A percentile compares a stretch with the other conserved stretches of the same genome.
phyloP scores from a whole-genome alignment of 1,140 invertebrate species.

The Bombus sibiricus region DNA sequence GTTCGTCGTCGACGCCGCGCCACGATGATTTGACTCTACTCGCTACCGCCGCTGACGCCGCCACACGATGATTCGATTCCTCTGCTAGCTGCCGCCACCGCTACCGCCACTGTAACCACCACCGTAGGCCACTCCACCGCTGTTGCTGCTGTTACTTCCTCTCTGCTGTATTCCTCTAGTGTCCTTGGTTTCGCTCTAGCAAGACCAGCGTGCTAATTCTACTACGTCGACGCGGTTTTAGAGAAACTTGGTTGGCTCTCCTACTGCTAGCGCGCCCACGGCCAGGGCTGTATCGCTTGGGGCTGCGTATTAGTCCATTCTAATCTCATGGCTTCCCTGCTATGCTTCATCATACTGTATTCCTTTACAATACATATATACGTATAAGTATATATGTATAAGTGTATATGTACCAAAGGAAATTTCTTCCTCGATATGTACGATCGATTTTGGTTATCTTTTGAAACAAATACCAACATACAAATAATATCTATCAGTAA shows the following conservation, averaged over 20 bases:
- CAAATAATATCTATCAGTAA: constrained; percentile 14
- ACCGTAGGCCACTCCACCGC: constrained; percentile 8
- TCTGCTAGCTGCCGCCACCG: constrained; percentile 8
- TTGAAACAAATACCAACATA: not conserved
- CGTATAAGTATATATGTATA: not conserved
- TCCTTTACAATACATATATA: not conserved
- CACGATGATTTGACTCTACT: constrained; percentile 70
- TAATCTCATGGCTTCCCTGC: constrained; percentile 37
- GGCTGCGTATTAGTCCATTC: constrained; percentile 45
- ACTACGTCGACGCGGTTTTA: constrained; percentile 63
- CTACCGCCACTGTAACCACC: constrained; percentile 17
- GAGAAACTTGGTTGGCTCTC: constrained; percentile 64
- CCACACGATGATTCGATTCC: constrained; percentile 62
- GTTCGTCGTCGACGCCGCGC: constrained; percentile 20
- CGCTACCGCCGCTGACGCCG: constrained; percentile 44
- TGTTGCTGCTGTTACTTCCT: constrained; percentile 12
- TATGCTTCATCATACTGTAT: not conserved
- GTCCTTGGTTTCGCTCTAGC: constrained; percentile 75
- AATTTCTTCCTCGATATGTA: not conserved
- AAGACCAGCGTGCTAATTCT: constrained; percentile 69
- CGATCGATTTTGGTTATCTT: constrained; percentile 18
- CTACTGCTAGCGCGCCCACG: constrained; percentile 63
- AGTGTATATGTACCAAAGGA: not conserved
- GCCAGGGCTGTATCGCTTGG: constrained; percentile 69
- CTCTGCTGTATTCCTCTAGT: constrained; percentile 62